phyloP scores from a whole-genome alignment of 2,113 vertebrate genomes.

The Phrynosoma blainvillii region DNA sequence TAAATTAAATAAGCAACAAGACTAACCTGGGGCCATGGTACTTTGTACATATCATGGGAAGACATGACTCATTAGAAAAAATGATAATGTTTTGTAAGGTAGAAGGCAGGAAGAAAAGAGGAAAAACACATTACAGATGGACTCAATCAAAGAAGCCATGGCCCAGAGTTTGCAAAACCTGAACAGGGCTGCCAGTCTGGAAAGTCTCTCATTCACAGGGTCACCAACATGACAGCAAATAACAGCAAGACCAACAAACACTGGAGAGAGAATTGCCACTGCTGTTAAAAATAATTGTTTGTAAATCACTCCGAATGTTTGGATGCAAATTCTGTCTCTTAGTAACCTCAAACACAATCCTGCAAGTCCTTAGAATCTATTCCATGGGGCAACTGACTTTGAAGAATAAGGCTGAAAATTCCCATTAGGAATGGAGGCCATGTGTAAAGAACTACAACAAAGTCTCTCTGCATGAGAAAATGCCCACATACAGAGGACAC shows the following conservation, averaged over 20 bases:
- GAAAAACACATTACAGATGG: too few relatives aligned
- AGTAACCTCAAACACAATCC: background rate
- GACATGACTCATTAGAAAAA: too few relatives aligned
- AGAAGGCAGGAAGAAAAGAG: too few relatives aligned
- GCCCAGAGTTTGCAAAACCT: background rate
- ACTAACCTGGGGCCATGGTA: too few relatives aligned
- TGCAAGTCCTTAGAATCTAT: background rate
- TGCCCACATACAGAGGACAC: background rate
- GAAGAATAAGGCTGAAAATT: slow-evolving; percentile 13
- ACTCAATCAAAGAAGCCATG: too few relatives aligned
- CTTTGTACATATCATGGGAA: too few relatives aligned
- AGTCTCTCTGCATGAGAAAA: background rate
- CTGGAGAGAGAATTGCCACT: too few relatives aligned
- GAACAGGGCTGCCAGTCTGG: background rate
- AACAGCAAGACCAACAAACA: too few relatives aligned
- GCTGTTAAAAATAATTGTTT: background rate
- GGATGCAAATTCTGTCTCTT: background rate
- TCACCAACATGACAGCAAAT: too few relatives aligned
- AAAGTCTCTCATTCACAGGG: too few relatives aligned
- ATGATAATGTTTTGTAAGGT: too few relatives aligned
- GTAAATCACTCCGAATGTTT: fast-evolving
- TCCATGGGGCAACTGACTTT: background rate
- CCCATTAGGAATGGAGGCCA: background rate
- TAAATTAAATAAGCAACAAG: too few relatives aligned
- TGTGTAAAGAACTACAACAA: background rate